A percentile compares a stretch with the other conserved stretches of the same genome.
Evolutionary conservation across 2,888 invertebrate genomes (phyloP).

Genomic region (Agrenia bidenticulata): DNA sequence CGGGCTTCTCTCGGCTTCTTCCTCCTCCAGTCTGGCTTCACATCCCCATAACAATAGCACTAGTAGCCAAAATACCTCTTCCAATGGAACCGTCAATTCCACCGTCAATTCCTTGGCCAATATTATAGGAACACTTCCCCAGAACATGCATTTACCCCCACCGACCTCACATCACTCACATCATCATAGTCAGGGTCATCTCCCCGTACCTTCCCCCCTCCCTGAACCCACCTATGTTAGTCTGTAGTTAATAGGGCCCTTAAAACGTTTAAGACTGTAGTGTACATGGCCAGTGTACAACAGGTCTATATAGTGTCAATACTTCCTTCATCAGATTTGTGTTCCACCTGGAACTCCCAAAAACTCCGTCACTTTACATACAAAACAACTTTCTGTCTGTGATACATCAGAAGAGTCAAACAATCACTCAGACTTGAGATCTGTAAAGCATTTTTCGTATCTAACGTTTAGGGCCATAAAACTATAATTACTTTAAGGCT

Average conservation of each 20-base stretch:
- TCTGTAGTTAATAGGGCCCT: slow-evolving; percentile 69
- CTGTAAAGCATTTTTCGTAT: too few relatives aligned
- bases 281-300: too few relatives aligned
- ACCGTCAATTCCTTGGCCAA: slow-evolving; percentile 26
- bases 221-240: slow-evolving; percentile 92
- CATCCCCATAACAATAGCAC: slow-evolving; percentile 28
- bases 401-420: slow-evolving; percentile 2
- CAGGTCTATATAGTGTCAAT: too few relatives aligned
- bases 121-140: slow-evolving; percentile 30
- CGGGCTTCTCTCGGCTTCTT: slow-evolving; percentile 27
- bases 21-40: slow-evolving; percentile 26
- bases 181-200: slow-evolving; percentile 33
- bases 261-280: too few relatives aligned
- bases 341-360: too few relatives aligned
- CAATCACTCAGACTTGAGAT: not conserved
- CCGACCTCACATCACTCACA: slow-evolving; percentile 29
- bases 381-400: slow-evolving; percentile 9
- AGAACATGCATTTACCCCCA: slow-evolving; percentile 13
- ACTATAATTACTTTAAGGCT: too few relatives aligned
- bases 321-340: too few relatives aligned
- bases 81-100: slow-evolving; percentile 13
- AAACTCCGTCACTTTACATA: not conserved
- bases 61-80: slow-evolving; percentile 28
- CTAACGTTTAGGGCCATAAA: too few relatives aligned
- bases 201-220: slow-evolving; percentile 58